Evolutionary conservation across 2,113 vertebrate species (phyloP), one percentile per base, ranked within the genome.

Genomic region (Parus major): DNA sequence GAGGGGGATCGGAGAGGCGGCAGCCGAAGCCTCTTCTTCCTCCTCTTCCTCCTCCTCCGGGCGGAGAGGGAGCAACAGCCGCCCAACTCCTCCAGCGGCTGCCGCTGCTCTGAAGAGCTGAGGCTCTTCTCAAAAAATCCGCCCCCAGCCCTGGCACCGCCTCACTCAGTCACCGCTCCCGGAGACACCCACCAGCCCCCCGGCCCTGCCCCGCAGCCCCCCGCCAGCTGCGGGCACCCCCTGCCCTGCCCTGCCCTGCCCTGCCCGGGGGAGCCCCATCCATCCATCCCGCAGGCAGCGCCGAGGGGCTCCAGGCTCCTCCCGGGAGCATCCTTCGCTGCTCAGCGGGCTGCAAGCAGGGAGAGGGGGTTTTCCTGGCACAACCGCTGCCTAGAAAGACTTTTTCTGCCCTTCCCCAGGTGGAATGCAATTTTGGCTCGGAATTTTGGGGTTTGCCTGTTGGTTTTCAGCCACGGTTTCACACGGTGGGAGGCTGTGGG

Each of bases 61-160:
- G 98, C 97, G 95, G 97, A 98, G 97, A 97, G 91, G 94, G 94
- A 90, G 94, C 92, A 95, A 82, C 96, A 81, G 97, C 98, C 97
- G 94, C 97, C 82, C 88, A 53, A 79, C 81, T 97, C 95, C 98
- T 91, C 95, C 87, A 15, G 94, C 94, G 53, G 90, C 95, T 39
- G 92, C 91, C 71, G 96, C 95, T 46, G 96, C 95, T 68, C 93
- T 97, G 82, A 96, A 79, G 39, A 71, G 42, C 92, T 28, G 90
- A 85, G 95, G 80, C 81, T 95, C 61, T 76, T 36, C 90, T 44
- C 70, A 91, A 52, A 84, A 87, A 95, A 89, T 93, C 94, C 96
- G 93, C 88, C 96, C 96, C 89, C 95, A 88, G 92, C 96, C 86
- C 92, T 72, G 83, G 92, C 92, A 50, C 96, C 93, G 86, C 96